Evolutionary conservation across 2,113 vertebrate species (phyloP), one percentile per base, ranked within the genome.

Genomic region (Pachypanchax playfairii): DNA sequence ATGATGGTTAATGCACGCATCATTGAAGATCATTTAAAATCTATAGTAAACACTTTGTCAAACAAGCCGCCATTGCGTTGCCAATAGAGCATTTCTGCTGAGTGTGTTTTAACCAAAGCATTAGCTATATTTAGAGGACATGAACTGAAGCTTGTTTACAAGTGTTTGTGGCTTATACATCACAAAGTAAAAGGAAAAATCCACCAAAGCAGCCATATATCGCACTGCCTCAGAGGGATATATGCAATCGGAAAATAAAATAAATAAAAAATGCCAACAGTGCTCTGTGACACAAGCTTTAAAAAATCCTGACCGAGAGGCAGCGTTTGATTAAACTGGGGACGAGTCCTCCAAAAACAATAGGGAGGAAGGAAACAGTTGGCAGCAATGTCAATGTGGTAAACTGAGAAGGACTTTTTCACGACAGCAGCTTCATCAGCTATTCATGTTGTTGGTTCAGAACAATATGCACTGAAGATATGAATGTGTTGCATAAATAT

Each of bases 271-370:
- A 43, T 51, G 64, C 66, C 69, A 71, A 77, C 43, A 35, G 61
- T 73, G 47, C 46, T 77, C 63, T 39, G 39, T 71, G 79, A 75
- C 75, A 75, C 78, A 42, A 71, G 71, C 69, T 70, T 72, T 78
- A 64, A 70, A 77, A 82, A 78, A 70, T 63, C 60, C 63, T 13
- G 54, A 82, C 60, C 75, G 73, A 77, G 70, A 76, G 55, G 35
- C 54, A 47, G 60, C n/a, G 25, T 67, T 72, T 85, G 77, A 87
- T 76, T 81, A 85, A 69, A 84, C 63, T 67, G 24, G 43, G 81
- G 65, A 69, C 39, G 62, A 79, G 73, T 58, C 71, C 68, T 52
- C n/a, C 10, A 3, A 33, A 70, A 74, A 71, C 65, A 81, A 78
- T n/a, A 39, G 36, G 26, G n/a, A n/a, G 22, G 44, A 65, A 65